Conservation (phyloP, 2,888 invertebrate species). For the Drosophila maculinotata region DNA sequence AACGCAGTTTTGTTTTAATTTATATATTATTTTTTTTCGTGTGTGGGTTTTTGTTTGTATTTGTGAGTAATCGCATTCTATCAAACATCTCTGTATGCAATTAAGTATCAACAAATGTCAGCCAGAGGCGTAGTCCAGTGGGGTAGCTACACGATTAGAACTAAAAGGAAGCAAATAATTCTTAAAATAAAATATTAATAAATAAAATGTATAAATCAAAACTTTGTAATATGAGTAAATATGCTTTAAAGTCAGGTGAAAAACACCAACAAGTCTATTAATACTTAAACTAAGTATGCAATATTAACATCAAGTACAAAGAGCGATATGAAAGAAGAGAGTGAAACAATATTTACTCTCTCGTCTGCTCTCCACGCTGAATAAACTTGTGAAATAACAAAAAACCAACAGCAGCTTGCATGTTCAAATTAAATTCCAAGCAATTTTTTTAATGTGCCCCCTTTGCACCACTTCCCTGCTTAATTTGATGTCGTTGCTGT, state of each 20-base stretch:
- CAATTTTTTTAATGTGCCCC: not conserved
- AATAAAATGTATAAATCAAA: no score
- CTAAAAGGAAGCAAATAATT: no score
- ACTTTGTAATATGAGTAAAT: no score
- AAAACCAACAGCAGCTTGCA: no score
- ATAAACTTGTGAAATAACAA: not conserved
- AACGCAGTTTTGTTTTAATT: slow-evolving; percentile 28
- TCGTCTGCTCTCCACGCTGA: not conserved
- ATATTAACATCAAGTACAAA: no score
- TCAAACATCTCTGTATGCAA: slow-evolving; percentile 25
- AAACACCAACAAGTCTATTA: no score
- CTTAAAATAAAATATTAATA: no score
- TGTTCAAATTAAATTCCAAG: not conserved
- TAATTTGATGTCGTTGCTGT: slow-evolving; percentile 1
- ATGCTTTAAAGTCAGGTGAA: no score
- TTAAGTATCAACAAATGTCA: slow-evolving; percentile 13
- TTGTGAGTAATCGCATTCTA: slow-evolving; percentile 28
- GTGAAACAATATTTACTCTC: not conserved
- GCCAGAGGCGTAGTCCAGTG: not conserved
- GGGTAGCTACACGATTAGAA: no score
- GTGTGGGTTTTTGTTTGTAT: not conserved
- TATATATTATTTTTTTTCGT: slow-evolving; percentile 6
- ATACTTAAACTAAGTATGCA: no score
- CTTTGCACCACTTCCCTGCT: not conserved
- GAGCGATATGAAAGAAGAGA: no score